Evolutionary conservation across 2,113 vertebrate genomes (phyloP), one percentile per base, ranked within the genome.

Genomic region (Brachypteracias leptosomus): DNA sequence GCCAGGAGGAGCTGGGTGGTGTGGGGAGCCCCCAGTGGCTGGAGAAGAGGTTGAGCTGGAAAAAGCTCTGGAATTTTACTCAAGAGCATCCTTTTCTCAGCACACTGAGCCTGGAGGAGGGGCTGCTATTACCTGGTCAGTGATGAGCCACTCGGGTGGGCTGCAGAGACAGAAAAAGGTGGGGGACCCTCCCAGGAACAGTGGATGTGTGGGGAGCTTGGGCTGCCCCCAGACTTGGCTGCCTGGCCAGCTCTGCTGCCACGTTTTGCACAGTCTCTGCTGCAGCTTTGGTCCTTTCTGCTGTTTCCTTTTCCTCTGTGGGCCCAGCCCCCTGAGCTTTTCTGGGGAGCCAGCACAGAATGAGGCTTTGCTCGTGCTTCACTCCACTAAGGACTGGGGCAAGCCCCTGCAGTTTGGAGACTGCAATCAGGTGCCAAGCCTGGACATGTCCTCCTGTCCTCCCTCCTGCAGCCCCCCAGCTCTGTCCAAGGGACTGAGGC

Each of bases 191-290:
- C 46, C 61, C 33, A 36, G 22, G 47, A 76, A 7, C 55, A 8
- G 7, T 6, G 5, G 44, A 44, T 15, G 16, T 17, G 15, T 2
- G 1, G 13, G 63, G 46, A 54, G 8, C 1, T 4, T 1, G 13
- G 63, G 10, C 63, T 35, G 71, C 4, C 40, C 59, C 29, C 13
- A 20, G 62, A 40, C 55, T n/a, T n/a, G 2, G 1, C 55, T 76
- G 47, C 63, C 55, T 7, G 8, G 26, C 31, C 76, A 44, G 1
- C 54, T 44, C 46, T 46, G n/a, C 40, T 52, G 47, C 61, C 51
- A 52, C 1, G 9, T 44, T 62, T 57, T 59, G 61, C 62, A 44
- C 7, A 3, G 9, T 38, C 73, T 62, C 40, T 55, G 46, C 55
- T 61, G 33, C 49, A 42, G 35, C 33, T 87, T 35, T 57, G 0